Evolutionary conservation across 2,888 invertebrate genomes (phyloP), one percentile per base, ranked within the genome.

Genomic region (Dilophus febrilis): DNA sequence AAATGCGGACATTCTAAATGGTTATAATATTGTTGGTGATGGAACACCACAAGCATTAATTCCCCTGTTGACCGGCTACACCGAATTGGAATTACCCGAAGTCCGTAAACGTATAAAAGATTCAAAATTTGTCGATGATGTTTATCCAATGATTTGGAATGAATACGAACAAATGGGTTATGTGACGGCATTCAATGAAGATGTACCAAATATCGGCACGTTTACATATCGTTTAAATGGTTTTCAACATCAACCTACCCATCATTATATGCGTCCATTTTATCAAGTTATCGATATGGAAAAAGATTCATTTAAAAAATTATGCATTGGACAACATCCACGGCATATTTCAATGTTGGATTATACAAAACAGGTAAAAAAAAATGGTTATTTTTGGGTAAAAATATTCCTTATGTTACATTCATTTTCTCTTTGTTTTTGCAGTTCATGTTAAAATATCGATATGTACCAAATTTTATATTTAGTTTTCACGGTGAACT

Each of bases 161-260:
- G 72, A 81, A 39, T 78, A 77, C 48, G 72, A 72, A 39, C 62
- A 71, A 3, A 68, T 71, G 38, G 83, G 85, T 2, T 78, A 77
- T 52, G 70, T 74, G 19, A 84, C 86, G 2, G 82, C 80, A 0
- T 94, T 81, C 57, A 80, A 81, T 50, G 94, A 95, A 56, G 94
- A 95, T 55, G 72, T 77, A 49, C 82, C 86, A 0, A 64, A 70
- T 51, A 72, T 81, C 18, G 91, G 91, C 1, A 88, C 87, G 0
- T 95, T 92, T 56, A 86, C 86, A 2, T 88, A 87, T 58, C 71
- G 94, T 8, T 70, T 92, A 54, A 82, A 82, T 48, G 94, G 94
- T 0, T 94, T 94, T 58, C 53, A 71, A 28, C 60, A 68, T 3
- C 76, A 76, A 48, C 94, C 94, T 0, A 87, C 91, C 0, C 85